These are phyloP conservation scores for Dyspetes luteomarginatus DNA, from an alignment of 2,888 invertebrate genomes.

Conservation along the genomic window DNA sequence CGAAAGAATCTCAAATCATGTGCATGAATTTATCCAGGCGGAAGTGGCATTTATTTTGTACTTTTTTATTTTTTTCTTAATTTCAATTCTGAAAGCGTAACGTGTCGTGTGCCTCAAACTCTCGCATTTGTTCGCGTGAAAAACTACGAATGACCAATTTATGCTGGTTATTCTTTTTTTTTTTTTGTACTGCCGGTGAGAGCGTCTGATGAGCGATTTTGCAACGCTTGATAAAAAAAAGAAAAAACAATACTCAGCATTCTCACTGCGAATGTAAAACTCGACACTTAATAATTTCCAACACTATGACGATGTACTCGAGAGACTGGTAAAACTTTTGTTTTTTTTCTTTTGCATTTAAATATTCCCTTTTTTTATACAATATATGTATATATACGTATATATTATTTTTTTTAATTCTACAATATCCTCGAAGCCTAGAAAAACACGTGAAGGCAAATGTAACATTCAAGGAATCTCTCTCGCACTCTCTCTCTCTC, in stretches of 20 bases:
- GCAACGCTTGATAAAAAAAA: background rate
- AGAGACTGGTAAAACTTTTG: slow-evolving; percentile 60
- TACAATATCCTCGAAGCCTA: slow-evolving; percentile 55
- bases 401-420: slow-evolving; percentile 59
- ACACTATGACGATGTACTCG: slow-evolving; percentile 43
- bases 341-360: slow-evolving; percentile 25
- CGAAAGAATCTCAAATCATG: slow-evolving; percentile 1
- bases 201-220: too few relatives aligned
- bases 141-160: too few relatives aligned
- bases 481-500: slow-evolving; percentile 53
- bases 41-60: slow-evolving; percentile 58
- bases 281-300: slow-evolving; percentile 42
- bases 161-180: too few relatives aligned
- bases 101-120: too few relatives aligned
- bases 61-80: slow-evolving; percentile 8
- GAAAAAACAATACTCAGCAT: background rate
- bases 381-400: slow-evolving; percentile 49
- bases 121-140: too few relatives aligned
- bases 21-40: slow-evolving; percentile 23
- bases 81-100: background rate
- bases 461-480: slow-evolving; percentile 36
- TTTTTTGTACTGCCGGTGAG: too few relatives aligned
- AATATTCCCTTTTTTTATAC: background rate
- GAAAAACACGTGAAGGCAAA: slow-evolving; percentile 47
- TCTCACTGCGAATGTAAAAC: slow-evolving; percentile 20